Base-by-base conservation (phyloP, 1,140 invertebrate genomes). In the Zaprionus vittiger region DNA sequence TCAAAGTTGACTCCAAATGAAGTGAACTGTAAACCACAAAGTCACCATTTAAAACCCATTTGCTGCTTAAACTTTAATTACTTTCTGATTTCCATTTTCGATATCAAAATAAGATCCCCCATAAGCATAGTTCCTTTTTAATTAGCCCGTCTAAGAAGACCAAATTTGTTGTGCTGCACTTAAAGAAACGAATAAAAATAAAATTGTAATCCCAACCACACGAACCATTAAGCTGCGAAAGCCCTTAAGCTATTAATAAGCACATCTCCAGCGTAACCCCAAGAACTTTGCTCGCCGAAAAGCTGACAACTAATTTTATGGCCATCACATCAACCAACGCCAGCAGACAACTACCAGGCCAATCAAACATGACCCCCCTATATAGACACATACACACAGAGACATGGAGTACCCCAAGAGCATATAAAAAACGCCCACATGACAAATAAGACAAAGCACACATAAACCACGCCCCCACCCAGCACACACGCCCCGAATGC, bases 391-490 rank as follows among this genome's bases (percentile, higher is more conserved):
- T 61, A 41, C 67, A 3, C n/a, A 55, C n/a, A 31, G 37, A 31
- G 31, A 4, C 14, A 34, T 3, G 31, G 20, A 78, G 15, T n/a
- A 72, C 60, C 78, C 38, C 78, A 59, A 73, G 55, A 69, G 64
- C 71, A 31, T 59, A 85, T 84, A 84, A 84, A 84, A 85, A 62
- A 73, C 74, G 52, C 75, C 75, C 75, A 73, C 71, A 77, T 77
- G 70, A 79, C 82, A 87, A 87, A 87, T 89, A 89, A 89, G 84
- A 89, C 84, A 89, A 89, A 81, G 85, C 81, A 79, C 75, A 81
- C 79, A 89, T 78, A 87, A 83, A 83, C 83, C 83, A 85, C 79
- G 69, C 83, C 74, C 68, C 64, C 65, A 41, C 47, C 20, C 47
- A 1, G 4, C 20, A n/a, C 11, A 20, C 47, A 52, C 47, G 47